Percentiles rank a stretch among this genome's conserved stretches.
Evolutionary conservation across 2,113 vertebrate species (phyloP).

Genomic region (Ictalurus punctatus): DNA sequence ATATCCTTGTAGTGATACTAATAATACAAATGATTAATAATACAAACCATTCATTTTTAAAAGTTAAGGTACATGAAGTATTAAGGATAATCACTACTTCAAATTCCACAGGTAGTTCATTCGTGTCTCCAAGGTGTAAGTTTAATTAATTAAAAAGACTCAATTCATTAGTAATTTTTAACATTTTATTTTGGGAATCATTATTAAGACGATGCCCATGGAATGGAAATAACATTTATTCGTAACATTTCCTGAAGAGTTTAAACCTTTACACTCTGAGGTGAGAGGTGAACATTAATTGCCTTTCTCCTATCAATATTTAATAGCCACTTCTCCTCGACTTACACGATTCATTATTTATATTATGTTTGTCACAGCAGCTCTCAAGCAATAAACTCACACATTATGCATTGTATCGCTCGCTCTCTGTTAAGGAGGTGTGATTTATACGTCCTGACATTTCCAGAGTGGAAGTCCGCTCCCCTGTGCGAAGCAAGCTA

Average conservation of each 20-base stretch:
- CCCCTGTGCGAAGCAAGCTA: conserved; percentile 38
- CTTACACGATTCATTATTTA: conserved; percentile 4
- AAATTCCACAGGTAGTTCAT: conserved; percentile 21
- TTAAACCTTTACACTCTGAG: neutral
- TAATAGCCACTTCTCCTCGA: conserved; percentile 1
- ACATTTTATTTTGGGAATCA: neutral
- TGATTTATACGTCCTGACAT: conserved; percentile 54
- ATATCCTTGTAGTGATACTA: neutral
- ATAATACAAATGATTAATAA: conserved; percentile 4
- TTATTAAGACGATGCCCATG: neutral
- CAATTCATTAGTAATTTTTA: neutral
- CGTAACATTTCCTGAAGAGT: neutral
- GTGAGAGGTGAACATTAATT: neutral
- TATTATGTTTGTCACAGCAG: conserved; percentile 40
- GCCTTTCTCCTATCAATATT: neutral
- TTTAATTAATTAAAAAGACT: neutral
- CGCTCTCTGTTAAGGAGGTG: conserved; percentile 35
- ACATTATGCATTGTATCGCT: conserved; percentile 29
- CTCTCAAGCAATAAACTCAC: conserved; percentile 37
- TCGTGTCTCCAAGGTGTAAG: conserved; percentile 11
- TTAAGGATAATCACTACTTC: neutral
- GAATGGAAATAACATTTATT: neutral
- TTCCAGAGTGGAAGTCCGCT: conserved; percentile 44
- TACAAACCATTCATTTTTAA: neutral
- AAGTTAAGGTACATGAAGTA: neutral